A percentile compares a stretch with the other conserved stretches of the same genome.
Conservation (phyloP, 2,888 invertebrate genomes). For the Cyclophora albipunctata region DNA sequence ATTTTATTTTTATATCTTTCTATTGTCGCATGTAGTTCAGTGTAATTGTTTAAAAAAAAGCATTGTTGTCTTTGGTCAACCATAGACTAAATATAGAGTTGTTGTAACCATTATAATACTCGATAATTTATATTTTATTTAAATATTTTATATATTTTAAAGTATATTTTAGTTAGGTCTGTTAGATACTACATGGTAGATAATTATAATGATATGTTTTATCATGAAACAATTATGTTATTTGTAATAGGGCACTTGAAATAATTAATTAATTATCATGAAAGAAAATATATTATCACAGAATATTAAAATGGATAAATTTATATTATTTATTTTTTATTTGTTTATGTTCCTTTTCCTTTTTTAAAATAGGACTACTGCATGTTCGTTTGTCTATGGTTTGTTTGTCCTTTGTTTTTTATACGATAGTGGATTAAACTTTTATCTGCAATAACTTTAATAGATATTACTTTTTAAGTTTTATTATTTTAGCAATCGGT, state of each 20-base stretch:
- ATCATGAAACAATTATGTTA: slow-evolving; percentile 40
- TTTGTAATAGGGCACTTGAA: slow-evolving; percentile 60
- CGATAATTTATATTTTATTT: slow-evolving; percentile 73
- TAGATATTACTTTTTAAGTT: too few relatives aligned
- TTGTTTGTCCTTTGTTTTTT: background rate
- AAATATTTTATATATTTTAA: slow-evolving; percentile 50
- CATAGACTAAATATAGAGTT: slow-evolving; percentile 51
- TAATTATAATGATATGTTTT: slow-evolving; percentile 18
- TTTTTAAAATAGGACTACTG: slow-evolving; percentile 9
- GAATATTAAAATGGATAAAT: slow-evolving; percentile 68
- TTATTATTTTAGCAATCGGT: too few relatives aligned
- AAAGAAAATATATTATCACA: slow-evolving; percentile 63
- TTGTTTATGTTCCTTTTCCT: slow-evolving; percentile 17
- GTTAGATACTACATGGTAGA: slow-evolving; percentile 59
- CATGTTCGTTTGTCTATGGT: slow-evolving; percentile 3
- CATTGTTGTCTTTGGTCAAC: slow-evolving; percentile 61
- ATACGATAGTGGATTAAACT: too few relatives aligned
- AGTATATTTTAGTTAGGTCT: slow-evolving; percentile 53
- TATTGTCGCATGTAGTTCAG: slow-evolving; percentile 29
- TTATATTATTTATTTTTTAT: slow-evolving; percentile 41
- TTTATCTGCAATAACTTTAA: too few relatives aligned
- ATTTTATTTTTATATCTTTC: slow-evolving; percentile 38
- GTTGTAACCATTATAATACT: slow-evolving; percentile 69
- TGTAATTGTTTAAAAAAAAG: slow-evolving; percentile 22
- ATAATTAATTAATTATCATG: slow-evolving; percentile 37